Evolutionary conservation across 2,888 invertebrate species (phyloP).

Genomic region (Zaprionus bogoriensis): DNA sequence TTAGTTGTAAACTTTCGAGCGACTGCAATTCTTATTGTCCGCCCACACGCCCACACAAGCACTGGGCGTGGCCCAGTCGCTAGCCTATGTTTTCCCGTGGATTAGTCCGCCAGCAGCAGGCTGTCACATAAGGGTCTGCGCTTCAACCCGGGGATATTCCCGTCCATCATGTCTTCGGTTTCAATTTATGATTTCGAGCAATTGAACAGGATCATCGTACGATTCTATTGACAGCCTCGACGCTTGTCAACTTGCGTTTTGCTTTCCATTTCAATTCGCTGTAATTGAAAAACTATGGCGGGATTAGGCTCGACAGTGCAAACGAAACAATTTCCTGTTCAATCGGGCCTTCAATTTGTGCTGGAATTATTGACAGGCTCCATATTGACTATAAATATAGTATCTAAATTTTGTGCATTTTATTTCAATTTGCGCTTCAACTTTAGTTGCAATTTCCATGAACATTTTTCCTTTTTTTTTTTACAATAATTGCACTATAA

Average conservation of each 20-base stretch:
- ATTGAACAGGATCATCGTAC: conserved; percentile 27
- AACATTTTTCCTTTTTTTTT: no score
- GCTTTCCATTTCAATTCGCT: not conserved
- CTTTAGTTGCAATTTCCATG: no score
- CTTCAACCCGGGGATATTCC: not conserved
- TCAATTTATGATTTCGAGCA: not conserved
- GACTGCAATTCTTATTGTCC: conserved; percentile 40
- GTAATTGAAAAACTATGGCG: no score
- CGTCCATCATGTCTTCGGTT: conserved; percentile 3
- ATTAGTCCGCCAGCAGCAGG: conserved; percentile 17
- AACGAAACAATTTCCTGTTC: no score
- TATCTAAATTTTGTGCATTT: no score
- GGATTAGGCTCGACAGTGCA: no score
- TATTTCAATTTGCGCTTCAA: no score
- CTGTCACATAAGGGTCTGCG: not conserved
- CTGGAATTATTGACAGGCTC: no score
- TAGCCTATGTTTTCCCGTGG: conserved; percentile 50
- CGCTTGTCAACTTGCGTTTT: conserved; percentile 16
- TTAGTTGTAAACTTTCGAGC: conserved; percentile 72
- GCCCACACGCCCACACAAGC: not conserved
- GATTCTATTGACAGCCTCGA: no score
- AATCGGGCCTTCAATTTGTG: no score
- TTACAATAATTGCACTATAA: no score
- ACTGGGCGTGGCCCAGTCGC: conserved; percentile 46
- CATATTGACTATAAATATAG: no score